A percentile compares a stretch with the other conserved stretches of the same genome.
Conservation (phyloP, 1,140 invertebrate species). For the Popillia japonica region DNA sequence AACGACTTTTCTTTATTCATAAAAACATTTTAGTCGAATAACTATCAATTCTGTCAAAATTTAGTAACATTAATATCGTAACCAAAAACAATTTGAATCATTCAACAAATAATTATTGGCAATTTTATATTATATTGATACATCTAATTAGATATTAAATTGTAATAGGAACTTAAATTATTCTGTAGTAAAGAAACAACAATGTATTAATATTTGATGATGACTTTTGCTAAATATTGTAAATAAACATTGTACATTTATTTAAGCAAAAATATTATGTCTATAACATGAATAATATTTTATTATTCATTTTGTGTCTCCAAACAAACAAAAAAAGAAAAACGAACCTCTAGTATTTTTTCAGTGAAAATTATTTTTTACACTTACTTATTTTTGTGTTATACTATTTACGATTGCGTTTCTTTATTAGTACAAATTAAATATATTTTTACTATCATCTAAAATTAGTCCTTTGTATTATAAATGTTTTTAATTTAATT, state of each 20-base stretch:
- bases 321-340: slow-evolving; percentile 42
- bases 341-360: slow-evolving; percentile 44
- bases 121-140: slow-evolving; percentile 53
- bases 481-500: slow-evolving; percentile 50
- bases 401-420: slow-evolving; percentile 48
- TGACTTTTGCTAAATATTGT: slow-evolving; percentile 53
- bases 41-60: too few relatives aligned
- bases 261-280: slow-evolving; percentile 55
- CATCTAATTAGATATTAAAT: slow-evolving; percentile 46
- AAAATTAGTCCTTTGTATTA: slow-evolving; percentile 37
- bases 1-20: background rate
- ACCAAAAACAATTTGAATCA: slow-evolving; percentile 40
- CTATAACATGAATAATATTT: slow-evolving; percentile 41
- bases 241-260: slow-evolving; percentile 56
- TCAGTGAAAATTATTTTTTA: slow-evolving; percentile 12
- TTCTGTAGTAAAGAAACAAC: slow-evolving; percentile 22
- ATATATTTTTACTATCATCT: slow-evolving; percentile 49
- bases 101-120: slow-evolving; percentile 55
- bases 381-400: slow-evolving; percentile 45
- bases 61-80: background rate
- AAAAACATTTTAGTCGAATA: background rate
- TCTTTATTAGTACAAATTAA: slow-evolving; percentile 54
- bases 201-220: slow-evolving; percentile 35
- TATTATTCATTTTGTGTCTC: slow-evolving; percentile 11
- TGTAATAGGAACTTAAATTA: slow-evolving; percentile 50